Conservation (phyloP, 2,797 vertebrate genomes). For the Arrhamphus sclerolepis region DNA sequence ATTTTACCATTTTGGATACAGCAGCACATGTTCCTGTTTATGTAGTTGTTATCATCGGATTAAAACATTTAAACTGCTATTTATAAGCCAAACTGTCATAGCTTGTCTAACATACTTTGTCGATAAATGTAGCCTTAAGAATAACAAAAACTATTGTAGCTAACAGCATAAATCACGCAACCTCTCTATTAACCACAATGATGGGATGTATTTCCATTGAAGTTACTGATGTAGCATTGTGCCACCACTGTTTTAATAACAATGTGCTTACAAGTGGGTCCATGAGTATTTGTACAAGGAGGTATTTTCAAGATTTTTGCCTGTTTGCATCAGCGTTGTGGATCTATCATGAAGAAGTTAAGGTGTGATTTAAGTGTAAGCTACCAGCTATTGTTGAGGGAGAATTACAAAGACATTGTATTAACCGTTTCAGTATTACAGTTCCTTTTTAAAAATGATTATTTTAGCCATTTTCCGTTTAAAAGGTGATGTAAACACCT, state of each 20-base stretch:
- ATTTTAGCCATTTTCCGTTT: no score
- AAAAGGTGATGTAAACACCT: no score
- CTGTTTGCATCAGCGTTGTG: neutral
- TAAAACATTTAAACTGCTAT: slow-evolving; percentile 69
- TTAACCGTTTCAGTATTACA: no score
- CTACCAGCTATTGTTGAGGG: no score
- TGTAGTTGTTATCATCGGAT: slow-evolving; percentile 67
- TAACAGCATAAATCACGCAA: slow-evolving; percentile 66
- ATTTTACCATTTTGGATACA: slow-evolving; percentile 66
- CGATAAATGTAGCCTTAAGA: slow-evolving; percentile 80
- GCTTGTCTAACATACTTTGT: slow-evolving; percentile 76
- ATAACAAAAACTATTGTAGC: slow-evolving; percentile 72
- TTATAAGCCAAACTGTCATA: slow-evolving; percentile 80
- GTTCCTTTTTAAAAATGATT: no score
- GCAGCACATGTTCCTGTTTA: slow-evolving; percentile 69
- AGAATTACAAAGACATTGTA: no score
- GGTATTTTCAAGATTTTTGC: neutral
- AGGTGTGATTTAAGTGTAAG: no score
- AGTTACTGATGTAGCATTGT: slow-evolving; percentile 79
- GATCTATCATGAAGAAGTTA: neutral
- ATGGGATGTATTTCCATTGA: slow-evolving; percentile 67
- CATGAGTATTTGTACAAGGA: slow-evolving; percentile 3
- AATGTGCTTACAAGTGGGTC: slow-evolving; percentile 59
- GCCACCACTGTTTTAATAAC: slow-evolving; percentile 81
- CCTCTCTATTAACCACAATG: slow-evolving; percentile 57